These are phyloP conservation scores for Ibidorhyncha struthersii DNA, from an alignment of 2,113 vertebrate species.

Conservation along the genomic window DNA sequence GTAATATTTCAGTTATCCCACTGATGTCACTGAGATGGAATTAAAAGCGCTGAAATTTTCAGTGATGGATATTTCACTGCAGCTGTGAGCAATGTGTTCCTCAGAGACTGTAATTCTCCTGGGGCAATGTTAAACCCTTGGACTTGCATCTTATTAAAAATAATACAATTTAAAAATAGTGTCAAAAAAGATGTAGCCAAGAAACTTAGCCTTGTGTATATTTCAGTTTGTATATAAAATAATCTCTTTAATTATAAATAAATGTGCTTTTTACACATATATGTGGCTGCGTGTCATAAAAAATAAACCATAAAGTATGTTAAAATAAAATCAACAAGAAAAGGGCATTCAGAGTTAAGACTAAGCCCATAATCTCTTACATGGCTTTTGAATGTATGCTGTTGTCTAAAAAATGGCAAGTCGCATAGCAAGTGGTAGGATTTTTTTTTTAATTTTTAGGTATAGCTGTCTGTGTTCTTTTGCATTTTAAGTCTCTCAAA, in stretches of 20 bases:
- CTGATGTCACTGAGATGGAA: constrained; percentile 72
- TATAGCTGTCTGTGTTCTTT: not conserved
- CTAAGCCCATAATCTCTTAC: not conserved
- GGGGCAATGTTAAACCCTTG: constrained; percentile 23
- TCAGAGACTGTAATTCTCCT: constrained; percentile 34
- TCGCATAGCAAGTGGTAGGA: not conserved
- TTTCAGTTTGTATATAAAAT: constrained; percentile 32
- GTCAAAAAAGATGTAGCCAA: constrained; percentile 7
- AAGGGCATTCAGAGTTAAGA: constrained; percentile 41
- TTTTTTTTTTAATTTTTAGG: not conserved
- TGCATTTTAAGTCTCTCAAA: not conserved
- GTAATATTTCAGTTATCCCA: constrained; percentile 58
- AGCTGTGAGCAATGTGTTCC: constrained; percentile 72
- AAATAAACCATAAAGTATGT: not conserved
- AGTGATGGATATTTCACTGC: constrained; percentile 54
- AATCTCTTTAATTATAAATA: not conserved
- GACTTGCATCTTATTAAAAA: constrained; percentile 38
- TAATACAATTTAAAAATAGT: constrained; percentile 48
- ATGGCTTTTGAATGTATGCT: not conserved
- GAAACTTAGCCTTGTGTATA: constrained; percentile 14
- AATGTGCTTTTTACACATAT: not conserved
- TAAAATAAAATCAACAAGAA: constrained; percentile 28
- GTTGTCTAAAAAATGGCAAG: constrained; percentile 23
- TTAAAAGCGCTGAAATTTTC: constrained; percentile 66
- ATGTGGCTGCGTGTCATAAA: not conserved